Base-by-base conservation (phyloP, 2,888 invertebrate genomes). In the Metellina segmentata region DNA sequence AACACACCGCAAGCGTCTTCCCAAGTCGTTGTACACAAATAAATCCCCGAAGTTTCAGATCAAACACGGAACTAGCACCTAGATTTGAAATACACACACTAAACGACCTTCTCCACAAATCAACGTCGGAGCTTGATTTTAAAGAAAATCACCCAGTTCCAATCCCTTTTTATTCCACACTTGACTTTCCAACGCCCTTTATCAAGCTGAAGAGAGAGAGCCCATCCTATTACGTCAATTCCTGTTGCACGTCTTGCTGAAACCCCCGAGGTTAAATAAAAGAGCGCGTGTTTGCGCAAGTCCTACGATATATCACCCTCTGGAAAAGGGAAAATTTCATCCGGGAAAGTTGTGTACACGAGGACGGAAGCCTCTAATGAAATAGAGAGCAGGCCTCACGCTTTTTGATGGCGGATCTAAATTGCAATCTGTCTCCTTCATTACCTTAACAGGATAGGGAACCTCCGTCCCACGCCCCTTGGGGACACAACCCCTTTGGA, bases 351-450 rank as follows among this genome's bases (percentile, higher is more conserved):
- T 70, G n/a, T 51, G 7, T 19, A n/a, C 49, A 71, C 74, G n/a
- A 51, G 34, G 77, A 70, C 82, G 51, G 79, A 78, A 69, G 71
- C 70, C 79, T 48, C 83, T 85, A 85, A 85, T 90, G 90, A 90
- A 90, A 89, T 89, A 85, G 85, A 79, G 16, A 48, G 53, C n/a
- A 81, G 75, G n/a, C 34, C 72, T n/a, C 69, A 61, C 74, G 74
- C 85, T 86, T 90, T 90, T 90, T 90, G 90, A 86, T 90, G 34
- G 86, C 81, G 85, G 85, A 90, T 90, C 81, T 82, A 81, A 90
- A 90, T 90, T 90, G 86, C 86, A 86, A 90, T 90, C 90, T 86
- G 90, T 81, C 75, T 75, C 86, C 75, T 90, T 90, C 90, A 90
- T 90, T 90, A 90, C 85, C 8, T 81, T 90, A 86, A 90, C 85